Percentiles rank a stretch among this genome's conserved stretches.
Evolutionary conservation across 2,113 vertebrate species (phyloP).

Genomic region (Strigops habroptila): DNA sequence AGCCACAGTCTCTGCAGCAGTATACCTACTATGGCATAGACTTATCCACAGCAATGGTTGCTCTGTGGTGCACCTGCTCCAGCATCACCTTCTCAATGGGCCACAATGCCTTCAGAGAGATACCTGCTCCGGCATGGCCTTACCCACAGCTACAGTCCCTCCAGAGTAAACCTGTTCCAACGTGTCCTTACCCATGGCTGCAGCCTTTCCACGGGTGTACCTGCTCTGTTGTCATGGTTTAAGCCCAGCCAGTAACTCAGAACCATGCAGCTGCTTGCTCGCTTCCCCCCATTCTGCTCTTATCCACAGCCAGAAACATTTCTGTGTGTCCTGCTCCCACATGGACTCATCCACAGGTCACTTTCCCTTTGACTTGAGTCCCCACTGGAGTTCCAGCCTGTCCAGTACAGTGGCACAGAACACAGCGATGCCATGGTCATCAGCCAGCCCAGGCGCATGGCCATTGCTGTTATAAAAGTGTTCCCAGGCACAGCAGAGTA

Average conservation of each 20-base stretch:
- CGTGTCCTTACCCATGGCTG: neutral
- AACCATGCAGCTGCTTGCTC: neutral
- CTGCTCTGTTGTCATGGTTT: neutral
- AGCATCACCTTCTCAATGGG: neutral
- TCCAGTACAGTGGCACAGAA: neutral
- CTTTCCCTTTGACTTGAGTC: neutral
- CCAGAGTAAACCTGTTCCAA: neutral
- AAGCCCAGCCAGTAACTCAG: neutral
- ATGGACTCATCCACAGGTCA: neutral
- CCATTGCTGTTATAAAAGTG: neutral
- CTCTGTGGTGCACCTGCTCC: neutral
- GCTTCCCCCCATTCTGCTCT: neutral
- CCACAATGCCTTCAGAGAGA: neutral
- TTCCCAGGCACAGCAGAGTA: neutral
- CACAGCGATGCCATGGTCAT: neutral
- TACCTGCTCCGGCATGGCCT: neutral
- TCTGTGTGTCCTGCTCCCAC: neutral
- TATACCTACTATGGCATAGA: neutral
- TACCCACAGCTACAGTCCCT: neutral
- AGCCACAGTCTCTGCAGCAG: neutral
- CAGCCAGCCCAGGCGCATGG: neutral
- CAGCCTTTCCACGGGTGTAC: neutral
- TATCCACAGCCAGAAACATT: neutral
- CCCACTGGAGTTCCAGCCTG: neutral
- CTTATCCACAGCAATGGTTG: neutral